Conservation (phyloP, 2,888 invertebrate species). For the Iselma pallidipennis region DNA sequence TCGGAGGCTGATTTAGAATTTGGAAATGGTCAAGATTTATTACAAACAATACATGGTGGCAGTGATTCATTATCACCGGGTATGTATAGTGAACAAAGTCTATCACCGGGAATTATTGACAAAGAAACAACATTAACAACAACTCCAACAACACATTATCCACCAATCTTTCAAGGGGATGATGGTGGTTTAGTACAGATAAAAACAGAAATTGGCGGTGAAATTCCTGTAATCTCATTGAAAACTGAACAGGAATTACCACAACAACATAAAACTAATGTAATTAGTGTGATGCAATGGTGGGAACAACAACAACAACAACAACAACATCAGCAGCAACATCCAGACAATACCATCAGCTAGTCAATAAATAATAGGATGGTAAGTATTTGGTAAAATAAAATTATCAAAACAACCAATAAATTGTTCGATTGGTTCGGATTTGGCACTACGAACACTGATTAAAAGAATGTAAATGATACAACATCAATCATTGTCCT, state of each 20-base stretch:
- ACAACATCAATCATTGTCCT: conserved; percentile 37
- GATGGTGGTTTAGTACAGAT: conserved; percentile 32
- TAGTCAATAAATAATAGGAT: conserved; percentile 15
- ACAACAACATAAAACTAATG: conserved; percentile 56
- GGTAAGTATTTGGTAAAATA: background rate
- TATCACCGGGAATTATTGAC: conserved; percentile 51
- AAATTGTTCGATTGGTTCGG: too few species aligned
- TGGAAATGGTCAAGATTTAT: conserved; percentile 59
- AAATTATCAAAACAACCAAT: too few species aligned
- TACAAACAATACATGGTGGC: conserved; percentile 42
- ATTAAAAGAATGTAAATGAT: conserved; percentile 11
- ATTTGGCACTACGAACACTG: background rate
- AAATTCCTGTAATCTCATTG: conserved; percentile 50
- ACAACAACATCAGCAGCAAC: conserved; percentile 17
- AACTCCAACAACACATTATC: conserved; percentile 37
- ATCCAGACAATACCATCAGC: conserved; percentile 8
- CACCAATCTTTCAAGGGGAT: conserved; percentile 24
- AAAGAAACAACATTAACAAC: conserved; percentile 44
- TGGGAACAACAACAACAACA: conserved; percentile 55
- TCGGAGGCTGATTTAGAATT: conserved; percentile 61
- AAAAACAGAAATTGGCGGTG: conserved; percentile 27
- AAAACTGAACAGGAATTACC: conserved; percentile 46
- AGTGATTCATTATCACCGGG: conserved; percentile 50
- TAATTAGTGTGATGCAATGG: conserved; percentile 62
- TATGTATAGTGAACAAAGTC: conserved; percentile 53